Evolutionary conservation across 2,113 vertebrate species (phyloP), one percentile per base, ranked within the genome.

Genomic region (Neotoma lepida): DNA sequence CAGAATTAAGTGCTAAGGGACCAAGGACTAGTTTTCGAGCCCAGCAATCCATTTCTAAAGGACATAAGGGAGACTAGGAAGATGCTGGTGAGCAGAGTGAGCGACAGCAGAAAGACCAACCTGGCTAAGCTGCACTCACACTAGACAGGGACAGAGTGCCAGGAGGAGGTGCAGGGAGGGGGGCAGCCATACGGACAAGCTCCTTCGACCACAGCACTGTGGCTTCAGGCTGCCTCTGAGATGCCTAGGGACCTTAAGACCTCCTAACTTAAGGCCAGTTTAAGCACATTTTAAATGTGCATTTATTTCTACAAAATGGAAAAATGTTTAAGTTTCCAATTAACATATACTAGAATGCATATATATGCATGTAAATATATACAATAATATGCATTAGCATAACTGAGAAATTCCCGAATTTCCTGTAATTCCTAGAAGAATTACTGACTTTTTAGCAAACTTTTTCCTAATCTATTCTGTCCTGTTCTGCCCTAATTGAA

Each of bases 371-470:
- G n/a, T n/a, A n/a, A n/a, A n/a, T n/a, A n/a, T n/a, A n/a, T n/a
- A n/a, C n/a, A n/a, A 56, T 56, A 18, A 87, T 30, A 20, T 56
- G 44, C 18, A 2, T 54, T 87, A 87, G 9, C 35, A 39, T 70
- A 54, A 54, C 46, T 28, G 46, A 70, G 85, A 70, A 68, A 39
- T 54, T 70, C 3, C 46, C 8, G 4, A 56, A 8, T 68, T 96
- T 93, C 20, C 41, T 90, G 14, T 39, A 56, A 91, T 95, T 96
- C 78, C 86, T 86, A 86, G 46, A 56, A 78, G 44, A 95, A 93
- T 88, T 92, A 51, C 0, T 96, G 94, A 70, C 61, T 70, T 92
- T 24, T 64, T 30, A 46, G 41, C 1, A 94, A 94, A 86, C 68
- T 46, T 6, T 44, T 86, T 92, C 44, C 54, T 46, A 0, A 49